These are phyloP conservation scores for Gonocerus acuteangulatus DNA, from an alignment of 2,888 invertebrate genomes.

Conservation along the genomic window DNA sequence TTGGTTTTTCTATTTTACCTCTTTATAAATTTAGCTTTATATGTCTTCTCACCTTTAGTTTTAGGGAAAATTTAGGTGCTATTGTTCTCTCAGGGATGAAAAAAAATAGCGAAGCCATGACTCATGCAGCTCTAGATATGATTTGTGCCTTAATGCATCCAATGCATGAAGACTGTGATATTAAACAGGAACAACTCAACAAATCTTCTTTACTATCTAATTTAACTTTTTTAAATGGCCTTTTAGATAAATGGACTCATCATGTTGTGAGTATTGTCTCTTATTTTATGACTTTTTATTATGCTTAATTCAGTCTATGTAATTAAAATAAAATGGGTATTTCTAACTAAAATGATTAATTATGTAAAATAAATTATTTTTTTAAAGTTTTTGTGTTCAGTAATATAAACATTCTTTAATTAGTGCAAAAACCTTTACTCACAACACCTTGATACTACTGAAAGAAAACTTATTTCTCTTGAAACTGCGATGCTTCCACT, in stretches of 20 bases:
- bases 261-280: constrained; percentile 68
- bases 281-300: neutral
- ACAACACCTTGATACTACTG: too few species aligned
- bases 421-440: too few species aligned
- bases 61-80: constrained; percentile 88
- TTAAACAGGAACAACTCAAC: constrained; percentile 95
- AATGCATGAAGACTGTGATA: constrained; percentile 92
- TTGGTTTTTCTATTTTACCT: too few species aligned
- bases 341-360: too few species aligned
- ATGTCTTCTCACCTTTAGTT: constrained; percentile 57
- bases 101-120: constrained; percentile 78
- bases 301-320: too few species aligned
- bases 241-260: constrained; percentile 88
- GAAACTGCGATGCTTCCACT: too few species aligned
- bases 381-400: too few species aligned
- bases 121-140: constrained; percentile 94
- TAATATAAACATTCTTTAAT: too few species aligned
- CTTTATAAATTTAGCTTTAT: too few species aligned
- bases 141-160: constrained; percentile 97
- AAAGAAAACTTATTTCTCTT: too few species aligned
- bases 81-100: constrained; percentile 87
- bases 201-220: constrained; percentile 91
- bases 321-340: too few species aligned
- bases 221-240: constrained; percentile 80
- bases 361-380: too few species aligned